These are phyloP conservation scores for Hipparchia sbordonii DNA, from an alignment of 2,888 invertebrate genomes.

Conservation along the genomic window DNA sequence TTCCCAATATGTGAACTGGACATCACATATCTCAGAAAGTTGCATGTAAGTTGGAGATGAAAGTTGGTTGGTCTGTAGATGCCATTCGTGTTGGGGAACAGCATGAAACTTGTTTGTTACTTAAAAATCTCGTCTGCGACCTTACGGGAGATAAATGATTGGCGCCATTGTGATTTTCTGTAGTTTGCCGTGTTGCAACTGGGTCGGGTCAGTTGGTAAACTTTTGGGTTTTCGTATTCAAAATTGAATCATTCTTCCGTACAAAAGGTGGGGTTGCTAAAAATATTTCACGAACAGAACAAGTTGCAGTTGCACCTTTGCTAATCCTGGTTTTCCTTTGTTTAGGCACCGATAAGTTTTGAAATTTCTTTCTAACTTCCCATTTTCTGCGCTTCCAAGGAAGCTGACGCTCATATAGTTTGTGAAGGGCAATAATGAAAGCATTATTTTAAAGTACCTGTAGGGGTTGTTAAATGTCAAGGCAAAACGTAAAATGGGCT, in stretches of 20 bases:
- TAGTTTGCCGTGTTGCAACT: slow-evolving; percentile 24
- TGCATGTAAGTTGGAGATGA: background rate
- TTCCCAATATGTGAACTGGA: too few species aligned
- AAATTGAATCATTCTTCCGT: slow-evolving; percentile 3
- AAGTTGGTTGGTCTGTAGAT: slow-evolving; percentile 4
- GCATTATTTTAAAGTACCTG: background rate
- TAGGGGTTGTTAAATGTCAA: slow-evolving; percentile 6
- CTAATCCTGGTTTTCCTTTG: too few species aligned
- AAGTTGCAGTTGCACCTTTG: too few species aligned
- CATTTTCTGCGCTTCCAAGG: background rate
- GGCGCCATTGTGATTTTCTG: slow-evolving; percentile 36
- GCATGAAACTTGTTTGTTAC: slow-evolving; percentile 43
- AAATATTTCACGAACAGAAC: background rate
- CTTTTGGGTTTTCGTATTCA: background rate
- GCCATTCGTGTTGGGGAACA: slow-evolving; percentile 37
- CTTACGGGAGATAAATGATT: slow-evolving; percentile 38
- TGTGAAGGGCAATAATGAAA: background rate
- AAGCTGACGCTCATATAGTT: background rate
- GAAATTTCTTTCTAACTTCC: too few species aligned
- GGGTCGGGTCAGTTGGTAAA: slow-evolving; percentile 17
- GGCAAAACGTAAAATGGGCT: slow-evolving; percentile 1
- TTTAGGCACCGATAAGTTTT: too few species aligned
- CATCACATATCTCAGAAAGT: background rate
- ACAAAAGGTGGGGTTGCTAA: background rate
- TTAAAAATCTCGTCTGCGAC: slow-evolving; percentile 40